Conservation (phyloP, 2,797 vertebrate genomes). For the Chelonia mydas region DNA sequence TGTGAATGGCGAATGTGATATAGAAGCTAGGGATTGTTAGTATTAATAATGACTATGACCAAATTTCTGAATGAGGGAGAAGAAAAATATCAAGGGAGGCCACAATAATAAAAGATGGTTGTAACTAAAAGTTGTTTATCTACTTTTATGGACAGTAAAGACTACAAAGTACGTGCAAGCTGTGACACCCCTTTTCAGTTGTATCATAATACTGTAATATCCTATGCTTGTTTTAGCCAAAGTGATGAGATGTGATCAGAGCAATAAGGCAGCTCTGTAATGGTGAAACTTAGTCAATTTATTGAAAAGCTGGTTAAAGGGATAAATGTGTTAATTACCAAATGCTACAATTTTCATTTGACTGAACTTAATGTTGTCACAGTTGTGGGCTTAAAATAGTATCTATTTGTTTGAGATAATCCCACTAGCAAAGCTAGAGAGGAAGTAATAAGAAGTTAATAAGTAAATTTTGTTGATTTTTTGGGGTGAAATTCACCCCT, state of each 20-base stretch:
- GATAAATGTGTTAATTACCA: neutral
- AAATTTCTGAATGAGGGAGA: neutral
- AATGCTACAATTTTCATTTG: too few relatives aligned
- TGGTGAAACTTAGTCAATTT: neutral
- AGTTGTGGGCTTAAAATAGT: neutral
- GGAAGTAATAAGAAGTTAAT: neutral
- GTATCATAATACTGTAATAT: neutral
- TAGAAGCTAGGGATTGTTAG: neutral
- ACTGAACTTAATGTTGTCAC: neutral
- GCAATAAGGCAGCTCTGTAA: neutral
- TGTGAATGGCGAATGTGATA: conserved; percentile 36
- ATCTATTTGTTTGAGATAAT: neutral
- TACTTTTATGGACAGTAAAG: conserved; percentile 1
- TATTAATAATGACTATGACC: neutral
- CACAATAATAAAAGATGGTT: conserved; percentile 20
- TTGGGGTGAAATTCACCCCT: neutral
- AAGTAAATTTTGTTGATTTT: neutral
- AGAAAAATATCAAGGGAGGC: neutral
- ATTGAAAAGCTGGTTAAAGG: neutral
- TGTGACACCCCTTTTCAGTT: neutral
- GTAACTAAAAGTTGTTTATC: neutral
- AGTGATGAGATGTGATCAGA: neutral
- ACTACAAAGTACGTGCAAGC: neutral
- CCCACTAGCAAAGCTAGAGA: neutral
- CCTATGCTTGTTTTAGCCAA: neutral